Evolutionary conservation across 2,113 vertebrate species (phyloP).

Genomic region (Charina bottae): DNA sequence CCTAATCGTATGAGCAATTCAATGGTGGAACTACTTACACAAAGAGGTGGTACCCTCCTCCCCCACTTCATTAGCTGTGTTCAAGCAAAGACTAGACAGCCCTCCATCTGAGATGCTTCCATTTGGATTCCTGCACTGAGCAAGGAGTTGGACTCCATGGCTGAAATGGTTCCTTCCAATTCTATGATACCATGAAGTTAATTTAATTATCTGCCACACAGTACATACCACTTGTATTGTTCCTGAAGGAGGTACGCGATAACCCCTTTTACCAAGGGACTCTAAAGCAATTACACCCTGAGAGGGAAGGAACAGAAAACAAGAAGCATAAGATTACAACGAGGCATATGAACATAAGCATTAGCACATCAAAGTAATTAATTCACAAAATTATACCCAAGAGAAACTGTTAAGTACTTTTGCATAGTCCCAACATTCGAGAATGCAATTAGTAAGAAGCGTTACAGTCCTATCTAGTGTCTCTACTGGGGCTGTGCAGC

Average conservation of each 20-base stretch:
- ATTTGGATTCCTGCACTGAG: not conserved
- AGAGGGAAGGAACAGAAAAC: conserved; percentile 8
- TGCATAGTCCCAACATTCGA: not conserved
- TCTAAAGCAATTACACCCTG: conserved; percentile 98
- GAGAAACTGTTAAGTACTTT: not conserved
- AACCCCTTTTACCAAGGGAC: conserved; percentile 97
- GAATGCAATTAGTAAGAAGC: not conserved
- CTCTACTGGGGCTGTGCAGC: not conserved
- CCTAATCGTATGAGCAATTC: not conserved
- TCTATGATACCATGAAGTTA: conserved; percentile 29
- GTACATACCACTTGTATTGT: conserved; percentile 99
- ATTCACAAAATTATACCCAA: conserved; percentile 18
- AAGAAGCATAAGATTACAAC: conserved; percentile 47
- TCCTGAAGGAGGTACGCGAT: conserved; percentile 99
- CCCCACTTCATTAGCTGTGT: not conserved
- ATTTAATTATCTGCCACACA: conserved; percentile 66
- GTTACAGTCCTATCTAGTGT: not conserved
- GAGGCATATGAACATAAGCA: conserved; percentile 40
- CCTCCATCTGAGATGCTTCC: not conserved
- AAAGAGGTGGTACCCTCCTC: not conserved
- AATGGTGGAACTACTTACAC: not conserved
- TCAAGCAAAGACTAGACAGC: not conserved
- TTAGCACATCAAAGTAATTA: conserved; percentile 39
- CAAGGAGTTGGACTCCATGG: not conserved
- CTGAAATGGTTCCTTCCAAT: too few relatives aligned